These are phyloP conservation scores for Pterostichus niger DNA, from an alignment of 2,888 invertebrate genomes.

Conservation along the genomic window DNA sequence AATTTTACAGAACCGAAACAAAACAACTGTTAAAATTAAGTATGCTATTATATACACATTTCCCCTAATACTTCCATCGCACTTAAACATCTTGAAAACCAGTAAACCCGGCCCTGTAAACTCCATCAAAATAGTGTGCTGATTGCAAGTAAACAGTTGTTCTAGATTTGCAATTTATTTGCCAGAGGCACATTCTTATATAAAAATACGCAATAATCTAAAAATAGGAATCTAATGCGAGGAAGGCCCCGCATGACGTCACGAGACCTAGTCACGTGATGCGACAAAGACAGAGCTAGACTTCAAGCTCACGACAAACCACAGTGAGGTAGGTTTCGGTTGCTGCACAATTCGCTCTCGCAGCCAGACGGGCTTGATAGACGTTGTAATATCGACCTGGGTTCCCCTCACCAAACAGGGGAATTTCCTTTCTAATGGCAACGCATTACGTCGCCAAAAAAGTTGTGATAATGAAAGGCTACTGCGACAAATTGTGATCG, in stretches of 20 bases:
- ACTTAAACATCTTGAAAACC: not conserved
- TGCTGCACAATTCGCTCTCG: constrained; percentile 5
- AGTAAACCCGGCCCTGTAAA: not conserved
- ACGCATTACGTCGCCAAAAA: not conserved
- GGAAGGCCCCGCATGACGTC: constrained; percentile 47
- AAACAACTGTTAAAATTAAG: no score
- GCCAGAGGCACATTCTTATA: constrained; percentile 30
- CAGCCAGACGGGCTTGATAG: constrained; percentile 13
- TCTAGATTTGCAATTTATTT: constrained; percentile 21
- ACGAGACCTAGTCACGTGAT: constrained; percentile 49
- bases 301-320: constrained; percentile 18
- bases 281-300: constrained; percentile 30
- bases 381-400: constrained; percentile 33
- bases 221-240: constrained; percentile 40
- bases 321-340: constrained; percentile 57
- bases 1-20: no score
- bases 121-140: no score
- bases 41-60: no score
- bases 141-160: not conserved
- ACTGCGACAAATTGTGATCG: not conserved
- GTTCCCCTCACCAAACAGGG: constrained; percentile 1
- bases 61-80: no score
- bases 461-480: constrained; percentile 4
- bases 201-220: constrained; percentile 60
- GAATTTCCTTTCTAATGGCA: constrained; percentile 24